phyloP scores from a whole-genome alignment of 2,888 invertebrate species.

The Odontomyia ornata region DNA sequence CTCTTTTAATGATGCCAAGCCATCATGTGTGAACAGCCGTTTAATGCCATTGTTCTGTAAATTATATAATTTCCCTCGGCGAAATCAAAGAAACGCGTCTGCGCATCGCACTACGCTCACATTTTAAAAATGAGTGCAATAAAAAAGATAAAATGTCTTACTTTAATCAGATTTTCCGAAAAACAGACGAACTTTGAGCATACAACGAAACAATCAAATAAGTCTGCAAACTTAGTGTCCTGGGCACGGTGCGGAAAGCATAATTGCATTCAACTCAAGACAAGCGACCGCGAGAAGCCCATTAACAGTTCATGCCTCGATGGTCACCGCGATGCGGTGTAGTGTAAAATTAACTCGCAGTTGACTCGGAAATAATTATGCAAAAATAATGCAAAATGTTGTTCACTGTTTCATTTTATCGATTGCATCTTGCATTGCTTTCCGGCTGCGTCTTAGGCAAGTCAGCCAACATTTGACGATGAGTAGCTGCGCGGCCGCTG shows the following conservation, averaged over 20 bases:
- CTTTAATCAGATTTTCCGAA: too few relatives aligned
- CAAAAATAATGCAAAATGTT: conserved; percentile 8
- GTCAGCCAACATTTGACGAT: too few relatives aligned
- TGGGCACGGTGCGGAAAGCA: background rate
- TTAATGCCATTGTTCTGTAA: too few relatives aligned
- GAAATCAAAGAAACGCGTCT: too few relatives aligned
- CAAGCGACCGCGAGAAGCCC: background rate
- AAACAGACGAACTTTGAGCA: background rate
- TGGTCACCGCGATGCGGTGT: background rate
- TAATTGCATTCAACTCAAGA: background rate
- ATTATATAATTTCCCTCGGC: too few relatives aligned
- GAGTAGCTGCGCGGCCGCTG: too few relatives aligned
- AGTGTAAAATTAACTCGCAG: background rate
- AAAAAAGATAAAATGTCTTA: too few relatives aligned
- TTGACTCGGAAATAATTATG: conserved; percentile 2
- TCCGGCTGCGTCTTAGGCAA: too few relatives aligned
- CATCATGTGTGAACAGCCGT: too few relatives aligned
- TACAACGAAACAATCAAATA: background rate
- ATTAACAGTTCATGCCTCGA: conserved; percentile 2
- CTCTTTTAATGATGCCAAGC: too few relatives aligned
- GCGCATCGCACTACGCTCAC: too few relatives aligned
- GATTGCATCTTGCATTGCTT: background rate
- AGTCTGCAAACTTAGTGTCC: background rate
- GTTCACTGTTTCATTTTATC: background rate
- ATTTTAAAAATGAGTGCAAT: too few relatives aligned